Evolutionary conservation across 2,113 vertebrate species (phyloP).

Genomic region (Helogale parvula): DNA sequence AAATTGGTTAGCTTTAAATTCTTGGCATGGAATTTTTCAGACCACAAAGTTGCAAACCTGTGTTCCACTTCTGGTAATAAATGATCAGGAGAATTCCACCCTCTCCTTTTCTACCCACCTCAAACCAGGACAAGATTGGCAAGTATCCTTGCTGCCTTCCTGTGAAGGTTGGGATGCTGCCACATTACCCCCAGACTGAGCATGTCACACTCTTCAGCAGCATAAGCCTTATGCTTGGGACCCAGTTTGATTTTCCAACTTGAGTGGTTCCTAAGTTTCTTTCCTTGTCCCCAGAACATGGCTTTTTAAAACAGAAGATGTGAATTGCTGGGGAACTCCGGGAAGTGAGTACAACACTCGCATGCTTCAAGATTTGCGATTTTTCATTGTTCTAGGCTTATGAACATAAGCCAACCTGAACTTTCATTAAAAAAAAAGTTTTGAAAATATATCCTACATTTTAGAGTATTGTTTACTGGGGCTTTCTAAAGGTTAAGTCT

Average conservation of each 20-base stretch:
- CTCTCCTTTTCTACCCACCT: neutral
- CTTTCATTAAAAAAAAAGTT: neutral
- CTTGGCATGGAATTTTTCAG: neutral
- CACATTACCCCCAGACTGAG: neutral
- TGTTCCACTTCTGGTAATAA: neutral
- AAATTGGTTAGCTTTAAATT: neutral
- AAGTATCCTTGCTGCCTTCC: neutral
- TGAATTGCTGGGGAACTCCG: neutral
- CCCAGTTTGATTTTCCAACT: neutral
- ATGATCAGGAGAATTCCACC: neutral
- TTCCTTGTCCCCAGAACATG: neutral
- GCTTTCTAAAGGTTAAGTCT: neutral
- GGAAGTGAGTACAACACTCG: neutral
- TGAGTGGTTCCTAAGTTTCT: neutral
- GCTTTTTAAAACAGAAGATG: neutral
- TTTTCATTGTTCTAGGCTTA: neutral
- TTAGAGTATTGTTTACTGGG: neutral
- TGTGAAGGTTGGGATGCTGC: neutral
- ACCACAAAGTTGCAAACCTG: neutral
- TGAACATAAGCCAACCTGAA: neutral
- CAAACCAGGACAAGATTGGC: neutral
- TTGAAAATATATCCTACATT: neutral
- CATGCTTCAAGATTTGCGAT: neutral
- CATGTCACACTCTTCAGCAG: neutral
- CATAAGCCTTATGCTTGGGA: neutral